A percentile compares a stretch with the other conserved stretches of the same genome.
phyloP scores from a whole-genome alignment of 2,888 invertebrate species.

The Sarcophaga rosellei region DNA sequence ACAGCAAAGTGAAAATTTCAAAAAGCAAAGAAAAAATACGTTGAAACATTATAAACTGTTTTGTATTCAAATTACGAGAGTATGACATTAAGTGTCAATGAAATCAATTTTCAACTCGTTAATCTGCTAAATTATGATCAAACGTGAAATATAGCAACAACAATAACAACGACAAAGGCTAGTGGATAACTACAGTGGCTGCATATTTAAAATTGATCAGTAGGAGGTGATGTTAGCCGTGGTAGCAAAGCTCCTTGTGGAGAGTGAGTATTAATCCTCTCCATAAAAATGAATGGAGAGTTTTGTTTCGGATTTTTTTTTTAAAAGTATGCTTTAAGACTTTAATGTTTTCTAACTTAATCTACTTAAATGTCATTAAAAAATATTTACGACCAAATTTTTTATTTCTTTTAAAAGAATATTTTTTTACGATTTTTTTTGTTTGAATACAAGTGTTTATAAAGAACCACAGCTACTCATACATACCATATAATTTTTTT shows the following conservation, averaged over 20 bases:
- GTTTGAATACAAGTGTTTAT: too few species aligned
- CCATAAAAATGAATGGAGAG: conserved; percentile 37
- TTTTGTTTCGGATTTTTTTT: conserved; percentile 29
- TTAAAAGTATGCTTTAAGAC: conserved; percentile 26
- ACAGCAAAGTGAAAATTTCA: neutral
- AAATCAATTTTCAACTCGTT: conserved; percentile 79
- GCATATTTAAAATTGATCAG: conserved; percentile 38
- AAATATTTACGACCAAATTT: conserved; percentile 34
- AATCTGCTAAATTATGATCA: conserved; percentile 77
- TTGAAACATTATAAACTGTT: conserved; percentile 42
- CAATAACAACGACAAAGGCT: too few species aligned
- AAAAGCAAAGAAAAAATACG: neutral
- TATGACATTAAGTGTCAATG: conserved; percentile 77
- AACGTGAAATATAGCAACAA: conserved; percentile 61
- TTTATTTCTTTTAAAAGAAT: neutral
- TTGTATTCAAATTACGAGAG: conserved; percentile 55
- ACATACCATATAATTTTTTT: neutral
- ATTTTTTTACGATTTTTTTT: conserved; percentile 7
- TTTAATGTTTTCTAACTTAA: conserved; percentile 40
- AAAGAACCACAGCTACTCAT: too few species aligned
- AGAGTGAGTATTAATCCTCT: conserved; percentile 19
- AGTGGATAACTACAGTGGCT: conserved; percentile 13
- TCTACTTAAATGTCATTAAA: conserved; percentile 60
- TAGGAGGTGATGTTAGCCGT: conserved; percentile 37
- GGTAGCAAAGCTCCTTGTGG: too few species aligned